Conservation (phyloP, 2,797 vertebrate genomes). For the Rhyacichthys aspro region DNA sequence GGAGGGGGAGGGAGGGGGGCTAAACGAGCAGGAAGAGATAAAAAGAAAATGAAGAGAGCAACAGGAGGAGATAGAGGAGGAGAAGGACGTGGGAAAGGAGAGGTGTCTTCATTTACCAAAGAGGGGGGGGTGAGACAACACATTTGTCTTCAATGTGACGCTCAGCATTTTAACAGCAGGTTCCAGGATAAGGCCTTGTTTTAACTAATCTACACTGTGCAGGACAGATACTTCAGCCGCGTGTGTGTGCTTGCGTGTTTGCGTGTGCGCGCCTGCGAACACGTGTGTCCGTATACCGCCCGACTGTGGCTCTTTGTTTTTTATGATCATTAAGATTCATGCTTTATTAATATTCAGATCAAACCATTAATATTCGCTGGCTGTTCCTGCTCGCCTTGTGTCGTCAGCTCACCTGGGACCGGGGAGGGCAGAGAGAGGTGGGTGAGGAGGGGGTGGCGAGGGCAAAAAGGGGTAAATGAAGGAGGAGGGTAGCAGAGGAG, state of each 20-base stretch:
- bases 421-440: constrained; percentile 60
- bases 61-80: constrained; percentile 78
- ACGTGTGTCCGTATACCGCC: constrained; percentile 26
- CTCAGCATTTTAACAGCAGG: constrained; percentile 74
- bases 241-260: constrained; percentile 25
- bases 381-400: constrained; percentile 80
- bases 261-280: constrained; percentile 15
- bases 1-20: constrained; percentile 25
- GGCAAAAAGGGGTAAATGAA: constrained; percentile 59
- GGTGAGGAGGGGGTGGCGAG: constrained; percentile 16
- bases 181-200: constrained; percentile 74
- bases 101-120: constrained; percentile 77
- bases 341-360: constrained; percentile 83
- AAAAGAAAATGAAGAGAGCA: constrained; percentile 78
- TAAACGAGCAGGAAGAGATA: constrained; percentile 72
- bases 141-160: constrained; percentile 78
- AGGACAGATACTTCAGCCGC: constrained; percentile 64
- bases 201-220: constrained; percentile 75
- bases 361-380: constrained; percentile 80
- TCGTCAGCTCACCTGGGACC: constrained; percentile 84
- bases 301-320: constrained; percentile 60
- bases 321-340: constrained; percentile 79
- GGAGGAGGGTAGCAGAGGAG: constrained; percentile 40
- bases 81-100: constrained; percentile 80
- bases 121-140: constrained; percentile 68